Evolutionary conservation across 2,888 invertebrate species (phyloP).

Genomic region (Podabrus alpinus): DNA sequence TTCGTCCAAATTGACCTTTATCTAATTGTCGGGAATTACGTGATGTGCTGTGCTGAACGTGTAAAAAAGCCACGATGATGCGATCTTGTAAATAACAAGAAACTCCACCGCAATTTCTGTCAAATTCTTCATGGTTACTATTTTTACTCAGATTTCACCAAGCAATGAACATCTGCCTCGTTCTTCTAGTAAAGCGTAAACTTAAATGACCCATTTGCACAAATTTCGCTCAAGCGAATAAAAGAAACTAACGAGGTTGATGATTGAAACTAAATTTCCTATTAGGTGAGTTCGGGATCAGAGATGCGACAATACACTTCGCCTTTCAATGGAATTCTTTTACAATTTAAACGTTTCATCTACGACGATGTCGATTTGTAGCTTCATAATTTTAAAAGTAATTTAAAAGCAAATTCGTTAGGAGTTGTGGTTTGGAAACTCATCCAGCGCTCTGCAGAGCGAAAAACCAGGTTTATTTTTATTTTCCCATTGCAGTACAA

Average conservation of each 20-base stretch:
- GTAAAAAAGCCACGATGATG: conserved; percentile 18
- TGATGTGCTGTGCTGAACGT: conserved; percentile 24
- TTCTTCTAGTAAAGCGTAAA: conserved; percentile 31
- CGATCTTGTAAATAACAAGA: conserved; percentile 14
- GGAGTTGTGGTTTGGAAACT: too few relatives aligned
- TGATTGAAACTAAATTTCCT: conserved; percentile 8
- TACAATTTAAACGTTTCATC: too few relatives aligned
- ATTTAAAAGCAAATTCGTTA: too few relatives aligned
- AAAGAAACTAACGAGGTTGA: background rate
- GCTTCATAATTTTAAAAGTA: too few relatives aligned
- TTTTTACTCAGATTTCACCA: conserved; percentile 12
- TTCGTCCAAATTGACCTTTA: conserved; percentile 10
- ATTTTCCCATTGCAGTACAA: too few relatives aligned
- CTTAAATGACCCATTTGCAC: conserved; percentile 30
- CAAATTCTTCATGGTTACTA: conserved; percentile 20
- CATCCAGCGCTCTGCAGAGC: too few relatives aligned
- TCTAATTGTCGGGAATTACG: conserved; percentile 27
- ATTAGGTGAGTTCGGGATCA: background rate
- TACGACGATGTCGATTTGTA: too few relatives aligned
- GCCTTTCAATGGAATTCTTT: background rate
- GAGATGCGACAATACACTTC: background rate
- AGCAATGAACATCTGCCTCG: conserved; percentile 29
- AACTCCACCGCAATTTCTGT: conserved; percentile 4
- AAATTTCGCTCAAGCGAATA: conserved; percentile 24
- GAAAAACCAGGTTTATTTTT: too few relatives aligned